A percentile compares a stretch with the other conserved stretches of the same genome.
Conservation (phyloP, 1,140 invertebrate genomes). For the Zaprionus inermis region DNA sequence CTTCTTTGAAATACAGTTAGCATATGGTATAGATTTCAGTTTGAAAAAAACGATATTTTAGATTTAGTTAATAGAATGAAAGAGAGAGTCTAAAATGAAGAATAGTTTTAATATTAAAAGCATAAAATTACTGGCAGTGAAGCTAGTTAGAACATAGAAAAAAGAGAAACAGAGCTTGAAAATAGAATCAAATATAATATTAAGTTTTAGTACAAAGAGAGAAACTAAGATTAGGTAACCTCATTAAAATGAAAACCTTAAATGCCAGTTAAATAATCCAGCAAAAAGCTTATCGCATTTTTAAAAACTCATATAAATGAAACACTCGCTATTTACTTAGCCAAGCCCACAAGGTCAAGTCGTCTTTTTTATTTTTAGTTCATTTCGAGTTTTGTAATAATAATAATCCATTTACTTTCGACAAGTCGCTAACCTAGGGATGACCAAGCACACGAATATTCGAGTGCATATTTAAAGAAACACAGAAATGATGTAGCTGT, state of each 20-base stretch:
- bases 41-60: too few relatives aligned
- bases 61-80: too few relatives aligned
- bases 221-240: not conserved
- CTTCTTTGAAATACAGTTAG: not conserved
- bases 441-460: slow-evolving; percentile 9
- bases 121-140: too few relatives aligned
- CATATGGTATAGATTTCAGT: too few relatives aligned
- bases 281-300: not conserved
- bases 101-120: too few relatives aligned
- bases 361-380: not conserved
- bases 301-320: not conserved
- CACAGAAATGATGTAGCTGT: not conserved
- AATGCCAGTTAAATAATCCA: not conserved
- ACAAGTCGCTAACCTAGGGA: not conserved
- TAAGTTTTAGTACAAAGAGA: too few relatives aligned
- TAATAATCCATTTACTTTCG: slow-evolving; percentile 5
- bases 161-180: too few relatives aligned
- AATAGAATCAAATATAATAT: too few relatives aligned
- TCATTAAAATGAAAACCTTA: not conserved
- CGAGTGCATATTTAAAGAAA: not conserved
- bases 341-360: not conserved
- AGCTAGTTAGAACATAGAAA: too few relatives aligned
- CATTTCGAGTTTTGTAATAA: not conserved
- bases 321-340: not conserved
- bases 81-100: too few relatives aligned